Evolutionary conservation across 2,888 invertebrate genomes (phyloP), one percentile per base, ranked within the genome.

Genomic region (Epinotia demarniana): DNA sequence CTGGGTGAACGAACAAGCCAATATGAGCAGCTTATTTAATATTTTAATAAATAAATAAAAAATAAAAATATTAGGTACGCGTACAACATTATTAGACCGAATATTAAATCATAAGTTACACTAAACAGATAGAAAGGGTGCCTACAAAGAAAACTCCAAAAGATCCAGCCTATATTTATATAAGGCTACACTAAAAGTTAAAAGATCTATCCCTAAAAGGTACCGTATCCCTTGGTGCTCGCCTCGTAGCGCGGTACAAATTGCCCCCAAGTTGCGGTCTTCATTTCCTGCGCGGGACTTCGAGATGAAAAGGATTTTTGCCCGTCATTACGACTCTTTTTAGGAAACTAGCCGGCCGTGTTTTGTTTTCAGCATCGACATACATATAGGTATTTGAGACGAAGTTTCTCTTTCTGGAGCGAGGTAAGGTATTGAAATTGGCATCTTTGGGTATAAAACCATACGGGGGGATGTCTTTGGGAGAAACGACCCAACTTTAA

Each of bases 271-370:
- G 80, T 79, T 77, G 77, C 80, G 76, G 78, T 80, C 87, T 89
- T 89, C 87, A 90, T 91, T 90, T 90, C 90, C 90, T 88, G 85
- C 77, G 75, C 76, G 81, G 82, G 72, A 73, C 79, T 73, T 68
- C 64, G 73, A 76, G 77, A 76, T 77, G 77, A 76, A 77, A 77
- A 73, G 77, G 73, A 72, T 75, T 74, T 75, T 69, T 70, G 71
- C 68, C 64, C 74, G 77, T 77, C 77, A 77, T 77, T 77, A 77
- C 77, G 73, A 70, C 69, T 77, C 76, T 77, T 77, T 77, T 75
- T 74, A 61, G 74, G 57, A 64, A 69, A 73, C 73, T 72, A 53
- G 74, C 72, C 67, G 63, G 67, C 60, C 69, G 49, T 76, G 68
- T 73, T 76, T 73, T 76, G 76, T 76, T 76, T 68, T 63, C 68